Evolutionary conservation across 2,888 invertebrate genomes (phyloP).

Genomic region (Drosophila quinaria): DNA sequence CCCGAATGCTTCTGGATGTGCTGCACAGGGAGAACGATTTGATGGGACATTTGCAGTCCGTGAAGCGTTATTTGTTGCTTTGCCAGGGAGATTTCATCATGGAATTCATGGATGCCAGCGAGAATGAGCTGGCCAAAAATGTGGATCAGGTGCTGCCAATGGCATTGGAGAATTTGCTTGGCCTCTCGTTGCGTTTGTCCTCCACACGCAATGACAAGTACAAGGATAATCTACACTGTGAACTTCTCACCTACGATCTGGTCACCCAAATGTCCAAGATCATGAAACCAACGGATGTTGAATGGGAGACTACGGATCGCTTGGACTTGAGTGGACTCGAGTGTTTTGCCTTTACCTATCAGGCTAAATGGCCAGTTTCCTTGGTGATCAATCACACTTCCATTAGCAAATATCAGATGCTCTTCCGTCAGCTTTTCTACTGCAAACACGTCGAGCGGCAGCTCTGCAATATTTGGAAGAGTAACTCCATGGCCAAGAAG

Average conservation of each 20-base stretch:
- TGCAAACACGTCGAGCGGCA: conserved; percentile 98
- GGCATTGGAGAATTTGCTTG: conserved; percentile 95
- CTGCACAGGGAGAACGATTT: conserved; percentile 96
- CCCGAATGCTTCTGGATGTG: conserved; percentile 94
- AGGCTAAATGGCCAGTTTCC: conserved; percentile 98
- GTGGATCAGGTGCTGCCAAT: conserved; percentile 95
- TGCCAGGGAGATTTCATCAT: conserved; percentile 97
- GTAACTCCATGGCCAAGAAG: conserved; percentile 95
- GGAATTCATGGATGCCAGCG: conserved; percentile 98
- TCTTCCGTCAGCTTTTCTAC: conserved; percentile 97
- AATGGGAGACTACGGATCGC: conserved; percentile 89
- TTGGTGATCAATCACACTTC: conserved; percentile 96
- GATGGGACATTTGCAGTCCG: conserved; percentile 94
- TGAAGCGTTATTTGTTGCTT: conserved; percentile 95
- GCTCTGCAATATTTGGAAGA: conserved; percentile 93
- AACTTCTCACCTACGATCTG: conserved; percentile 94
- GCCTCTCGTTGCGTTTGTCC: conserved; percentile 94
- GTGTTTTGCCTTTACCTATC: conserved; percentile 97
- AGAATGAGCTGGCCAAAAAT: conserved; percentile 95
- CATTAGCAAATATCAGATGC: conserved; percentile 97
- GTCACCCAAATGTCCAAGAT: conserved; percentile 97
- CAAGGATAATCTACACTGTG: conserved; percentile 96
- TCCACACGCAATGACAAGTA: conserved; percentile 96
- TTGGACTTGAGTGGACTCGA: conserved; percentile 92
- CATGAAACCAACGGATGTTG: conserved; percentile 87